These are phyloP conservation scores for Menidia menidia DNA, from an alignment of 2,797 vertebrate genomes.

Conservation along the genomic window DNA sequence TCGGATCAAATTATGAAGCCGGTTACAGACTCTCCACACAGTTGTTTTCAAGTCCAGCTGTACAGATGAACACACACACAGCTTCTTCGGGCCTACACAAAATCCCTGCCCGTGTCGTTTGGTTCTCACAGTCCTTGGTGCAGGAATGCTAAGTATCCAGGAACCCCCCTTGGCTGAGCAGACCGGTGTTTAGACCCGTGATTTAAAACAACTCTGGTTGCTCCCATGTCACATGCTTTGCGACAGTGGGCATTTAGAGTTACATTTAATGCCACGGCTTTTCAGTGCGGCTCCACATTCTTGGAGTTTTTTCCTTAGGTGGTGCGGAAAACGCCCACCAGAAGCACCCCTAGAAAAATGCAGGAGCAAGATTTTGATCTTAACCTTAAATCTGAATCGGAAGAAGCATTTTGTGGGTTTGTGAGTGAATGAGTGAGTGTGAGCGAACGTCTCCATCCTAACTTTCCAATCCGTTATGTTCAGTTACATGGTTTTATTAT, in stretches of 20 bases:
- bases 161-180: slow-evolving; percentile 46
- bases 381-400: neutral
- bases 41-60: neutral
- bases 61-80: slow-evolving; percentile 24
- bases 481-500: neutral
- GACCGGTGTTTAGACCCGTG: slow-evolving; percentile 69
- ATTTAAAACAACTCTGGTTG: slow-evolving; percentile 75
- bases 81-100: slow-evolving; percentile 57
- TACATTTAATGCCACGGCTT: slow-evolving; percentile 47
- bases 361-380: neutral
- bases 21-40: neutral
- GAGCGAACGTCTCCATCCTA: too few relatives aligned
- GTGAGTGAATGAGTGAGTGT: neutral
- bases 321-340: slow-evolving; percentile 27
- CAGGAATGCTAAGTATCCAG: slow-evolving; percentile 79
- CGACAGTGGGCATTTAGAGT: slow-evolving; percentile 67
- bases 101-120: slow-evolving; percentile 63
- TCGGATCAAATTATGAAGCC: neutral
- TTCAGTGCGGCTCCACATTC: slow-evolving; percentile 30
- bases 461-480: neutral
- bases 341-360: neutral
- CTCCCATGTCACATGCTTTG: slow-evolving; percentile 78
- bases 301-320: slow-evolving; percentile 13
- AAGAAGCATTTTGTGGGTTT: neutral
- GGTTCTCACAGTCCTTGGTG: slow-evolving; percentile 76